phyloP scores from a whole-genome alignment of 2,888 invertebrate genomes.

The Podotricha telesiphe region DNA sequence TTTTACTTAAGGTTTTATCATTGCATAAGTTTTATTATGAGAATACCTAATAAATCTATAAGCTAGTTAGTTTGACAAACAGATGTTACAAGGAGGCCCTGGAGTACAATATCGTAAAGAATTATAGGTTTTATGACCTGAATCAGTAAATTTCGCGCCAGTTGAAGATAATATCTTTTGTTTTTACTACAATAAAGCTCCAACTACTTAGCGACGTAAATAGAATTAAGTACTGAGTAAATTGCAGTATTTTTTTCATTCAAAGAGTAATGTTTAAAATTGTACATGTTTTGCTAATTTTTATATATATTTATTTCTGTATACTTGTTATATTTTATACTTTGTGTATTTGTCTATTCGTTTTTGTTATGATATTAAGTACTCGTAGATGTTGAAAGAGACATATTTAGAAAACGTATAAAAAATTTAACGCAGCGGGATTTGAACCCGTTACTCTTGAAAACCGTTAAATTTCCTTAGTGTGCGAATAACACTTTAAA shows the following conservation, averaged over 20 bases:
- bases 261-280: conserved; percentile 5
- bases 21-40: conserved; percentile 34
- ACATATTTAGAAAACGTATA: too few species aligned
- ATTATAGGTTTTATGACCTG: conserved; percentile 48
- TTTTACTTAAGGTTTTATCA: conserved; percentile 42
- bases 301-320: conserved; percentile 6
- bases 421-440: too few species aligned
- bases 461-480: too few species aligned
- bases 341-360: neutral
- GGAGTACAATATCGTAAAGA: conserved; percentile 48
- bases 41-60: conserved; percentile 47
- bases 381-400: too few species aligned
- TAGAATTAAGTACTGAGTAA: conserved; percentile 5
- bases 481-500: too few species aligned
- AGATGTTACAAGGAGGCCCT: conserved; percentile 49
- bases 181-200: neutral
- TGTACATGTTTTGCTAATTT: neutral
- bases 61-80: conserved; percentile 49
- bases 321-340: neutral
- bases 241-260: conserved; percentile 7
- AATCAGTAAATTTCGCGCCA: conserved; percentile 32
- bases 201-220: neutral
- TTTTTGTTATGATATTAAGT: neutral
- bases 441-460: too few species aligned
- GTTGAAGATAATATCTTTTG: conserved; percentile 16